A percentile compares a stretch with the other conserved stretches of the same genome.
phyloP scores from a whole-genome alignment of 2,113 vertebrate genomes.

The Eubucco bourcierii region DNA sequence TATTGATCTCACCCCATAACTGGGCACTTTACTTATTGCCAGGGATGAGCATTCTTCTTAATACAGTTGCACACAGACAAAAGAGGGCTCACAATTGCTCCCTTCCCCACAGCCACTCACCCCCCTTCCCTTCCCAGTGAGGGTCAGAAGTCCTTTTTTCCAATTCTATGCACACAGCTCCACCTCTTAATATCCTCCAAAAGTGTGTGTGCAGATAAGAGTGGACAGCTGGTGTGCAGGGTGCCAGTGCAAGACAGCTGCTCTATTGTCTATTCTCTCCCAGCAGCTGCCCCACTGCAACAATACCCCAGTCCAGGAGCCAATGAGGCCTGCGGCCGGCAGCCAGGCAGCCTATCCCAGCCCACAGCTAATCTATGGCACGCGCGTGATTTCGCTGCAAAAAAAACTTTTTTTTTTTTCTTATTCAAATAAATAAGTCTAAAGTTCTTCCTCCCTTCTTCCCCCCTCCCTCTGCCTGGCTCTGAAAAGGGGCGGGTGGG shows the following conservation, averaged over 20 bases:
- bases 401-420: slow-evolving; percentile 80
- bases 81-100: slow-evolving; percentile 85
- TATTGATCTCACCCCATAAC: slow-evolving; percentile 69
- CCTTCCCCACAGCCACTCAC: slow-evolving; percentile 68
- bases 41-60: slow-evolving; percentile 85
- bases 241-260: slow-evolving; percentile 99
- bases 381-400: slow-evolving; percentile 91
- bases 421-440: slow-evolving; percentile 82
- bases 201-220: slow-evolving; percentile 96
- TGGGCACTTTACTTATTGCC: slow-evolving; percentile 74
- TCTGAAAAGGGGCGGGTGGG: no score
- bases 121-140: slow-evolving; percentile 89
- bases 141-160: slow-evolving; percentile 96
- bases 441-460: slow-evolving; percentile 73
- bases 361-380: slow-evolving; percentile 93
- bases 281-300: slow-evolving; percentile 93
- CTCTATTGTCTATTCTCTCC: slow-evolving; percentile 98
- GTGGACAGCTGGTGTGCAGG: slow-evolving; percentile 99
- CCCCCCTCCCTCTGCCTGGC: background rate
- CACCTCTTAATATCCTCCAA: slow-evolving; percentile 91
- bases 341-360: slow-evolving; percentile 77
- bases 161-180: slow-evolving; percentile 88
- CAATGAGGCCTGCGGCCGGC: slow-evolving; percentile 82
- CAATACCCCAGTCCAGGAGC: slow-evolving; percentile 76
- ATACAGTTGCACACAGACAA: slow-evolving; percentile 90